phyloP scores from a whole-genome alignment of 2,797 vertebrate species.

The Clarias platycephalus region DNA sequence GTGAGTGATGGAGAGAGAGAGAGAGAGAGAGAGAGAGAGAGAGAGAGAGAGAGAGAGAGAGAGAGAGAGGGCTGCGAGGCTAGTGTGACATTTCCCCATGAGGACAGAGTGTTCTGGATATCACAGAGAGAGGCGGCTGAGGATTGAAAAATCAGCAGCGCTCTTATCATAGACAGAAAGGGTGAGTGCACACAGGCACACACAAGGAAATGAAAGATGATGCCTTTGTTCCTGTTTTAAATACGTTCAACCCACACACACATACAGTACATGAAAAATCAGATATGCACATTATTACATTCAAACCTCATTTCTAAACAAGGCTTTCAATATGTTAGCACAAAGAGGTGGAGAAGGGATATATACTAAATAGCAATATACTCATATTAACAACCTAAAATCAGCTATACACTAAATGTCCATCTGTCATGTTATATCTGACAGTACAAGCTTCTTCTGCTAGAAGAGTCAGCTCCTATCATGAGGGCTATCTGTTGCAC shows the following conservation, averaged over 20 bases:
- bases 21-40: conserved; percentile 6
- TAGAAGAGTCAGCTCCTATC: background rate
- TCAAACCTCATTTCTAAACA: background rate
- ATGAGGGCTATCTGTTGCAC: conserved; percentile 4
- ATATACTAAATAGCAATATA: background rate
- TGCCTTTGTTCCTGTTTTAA: background rate
- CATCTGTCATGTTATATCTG: background rate
- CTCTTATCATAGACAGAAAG: conserved; percentile 45
- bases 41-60: conserved; percentile 41
- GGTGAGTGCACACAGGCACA: conserved; percentile 23
- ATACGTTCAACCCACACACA: background rate
- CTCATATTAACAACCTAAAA: background rate
- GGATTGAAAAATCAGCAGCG: conserved; percentile 28
- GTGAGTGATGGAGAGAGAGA: conserved; percentile 47
- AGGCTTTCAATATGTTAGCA: background rate
- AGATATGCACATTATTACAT: conserved; percentile 4
- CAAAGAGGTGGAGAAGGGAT: background rate
- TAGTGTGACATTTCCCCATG: conserved; percentile 74
- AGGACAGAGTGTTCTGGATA: conserved; percentile 74
- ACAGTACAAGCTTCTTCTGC: background rate
- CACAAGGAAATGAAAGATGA: conserved; percentile 11
- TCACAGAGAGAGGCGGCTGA: conserved; percentile 62
- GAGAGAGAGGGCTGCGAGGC: conserved; percentile 63
- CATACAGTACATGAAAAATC: background rate
- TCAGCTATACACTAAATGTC: background rate